Conservation (phyloP, 2,888 invertebrate species). For the Baccha elongata region DNA sequence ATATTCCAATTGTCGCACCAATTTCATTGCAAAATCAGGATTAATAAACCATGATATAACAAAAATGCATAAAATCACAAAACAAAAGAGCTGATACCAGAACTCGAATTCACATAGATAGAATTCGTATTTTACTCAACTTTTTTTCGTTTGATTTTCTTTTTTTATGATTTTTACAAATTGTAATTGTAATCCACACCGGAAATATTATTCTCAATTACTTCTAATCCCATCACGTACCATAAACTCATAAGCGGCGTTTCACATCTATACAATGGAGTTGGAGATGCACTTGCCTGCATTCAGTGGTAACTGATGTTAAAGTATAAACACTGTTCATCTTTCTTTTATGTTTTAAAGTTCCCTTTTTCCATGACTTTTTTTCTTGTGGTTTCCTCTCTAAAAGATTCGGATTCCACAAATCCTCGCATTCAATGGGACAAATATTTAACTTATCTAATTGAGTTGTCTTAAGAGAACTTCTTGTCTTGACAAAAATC, state of each 20-base stretch:
- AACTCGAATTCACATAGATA: conserved; percentile 34
- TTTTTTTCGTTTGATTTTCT: conserved; percentile 3
- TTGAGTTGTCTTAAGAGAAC: conserved; percentile 66
- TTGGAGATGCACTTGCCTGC: conserved; percentile 24
- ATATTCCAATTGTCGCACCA: no score
- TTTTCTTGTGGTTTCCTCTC: neutral
- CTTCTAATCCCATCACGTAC: conserved; percentile 54
- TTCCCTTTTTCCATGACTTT: neutral
- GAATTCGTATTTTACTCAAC: neutral
- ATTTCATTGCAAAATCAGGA: no score
- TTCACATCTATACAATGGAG: conserved; percentile 21
- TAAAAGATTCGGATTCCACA: conserved; percentile 15
- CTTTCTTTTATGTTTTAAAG: neutral
- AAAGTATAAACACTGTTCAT: conserved; percentile 20
- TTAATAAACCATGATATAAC: neutral
- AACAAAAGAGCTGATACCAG: conserved; percentile 50
- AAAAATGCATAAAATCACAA: conserved; percentile 4
- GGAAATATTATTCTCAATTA: conserved; percentile 67
- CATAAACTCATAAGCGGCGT: conserved; percentile 23
- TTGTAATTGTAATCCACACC: conserved; percentile 56
- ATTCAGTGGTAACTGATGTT: conserved; percentile 8
- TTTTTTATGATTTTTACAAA: conserved; percentile 1
- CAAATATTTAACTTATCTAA: conserved; percentile 59
- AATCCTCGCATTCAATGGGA: conserved; percentile 30
- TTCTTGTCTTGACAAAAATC: neutral